Evolutionary conservation across 2,797 vertebrate species (phyloP), one percentile per base, ranked within the genome.

Genomic region (Betta splendens): DNA sequence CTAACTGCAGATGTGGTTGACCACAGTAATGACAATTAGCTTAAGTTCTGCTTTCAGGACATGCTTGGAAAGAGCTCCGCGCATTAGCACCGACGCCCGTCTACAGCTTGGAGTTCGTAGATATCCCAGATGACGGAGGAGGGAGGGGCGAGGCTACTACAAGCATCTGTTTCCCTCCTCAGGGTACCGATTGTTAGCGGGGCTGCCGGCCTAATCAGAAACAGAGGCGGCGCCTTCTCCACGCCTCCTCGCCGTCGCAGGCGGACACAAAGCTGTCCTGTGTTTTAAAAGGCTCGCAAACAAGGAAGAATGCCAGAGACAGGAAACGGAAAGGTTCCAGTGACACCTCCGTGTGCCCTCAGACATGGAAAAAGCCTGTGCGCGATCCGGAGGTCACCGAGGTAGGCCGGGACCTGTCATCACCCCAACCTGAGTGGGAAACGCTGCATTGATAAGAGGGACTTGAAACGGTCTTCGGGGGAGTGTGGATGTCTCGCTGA

Each of bases 211-310:
- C 69, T 92, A 94, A 94, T 93, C 76, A 91, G 88, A 93, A 94
- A 37, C 93, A 95, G 92, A 85, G 72, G 64, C 26, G n/a, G n/a
- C 56, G 45, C 40, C 82, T 88, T 88, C 73, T 86, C 80, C 51
- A 68, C 15, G 37, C 67, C 85, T 90, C 89, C 69, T 36, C 84
- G 58, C 83, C 35, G 10, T 64, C 84, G 85, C 49, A 40, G 73
- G 81, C n/a, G 87, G 87, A 92, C 92, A 96, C 92, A 96, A 92
- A 91, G 92, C 88, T 64, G 83, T 77, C 87, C 53, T 90, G 88
- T 94, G 87, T 94, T 90, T 80, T 69, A 81, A 86, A 83, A 48
- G 43, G 50, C 69, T 75, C 56, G 75, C 56, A 74, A 81, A 90
- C 78, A 85, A 83, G 83, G 71, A 83, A 73, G 72, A 88, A 90